A percentile compares a stretch with the other conserved stretches of the same genome.
Conservation (phyloP, 2,797 vertebrate species). For the Poeciliopsis turneri region DNA sequence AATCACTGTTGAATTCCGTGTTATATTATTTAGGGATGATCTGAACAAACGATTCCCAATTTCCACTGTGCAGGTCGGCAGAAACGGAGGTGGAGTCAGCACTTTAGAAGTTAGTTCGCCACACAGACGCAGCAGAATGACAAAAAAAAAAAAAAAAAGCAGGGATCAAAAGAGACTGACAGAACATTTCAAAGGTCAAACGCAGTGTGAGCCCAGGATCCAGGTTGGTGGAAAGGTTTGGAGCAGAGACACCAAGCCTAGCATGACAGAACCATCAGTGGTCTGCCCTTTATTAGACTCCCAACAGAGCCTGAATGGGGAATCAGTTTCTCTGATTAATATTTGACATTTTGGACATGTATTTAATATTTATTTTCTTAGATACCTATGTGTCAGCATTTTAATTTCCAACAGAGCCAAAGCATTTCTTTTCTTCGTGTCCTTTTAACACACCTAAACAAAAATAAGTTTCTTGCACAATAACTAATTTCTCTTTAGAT, state of each 20-base stretch:
- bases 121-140: background rate
- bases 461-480: background rate
- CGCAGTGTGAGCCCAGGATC: background rate
- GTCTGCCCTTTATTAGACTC: background rate
- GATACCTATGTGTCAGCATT: background rate
- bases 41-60: background rate
- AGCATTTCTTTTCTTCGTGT: background rate
- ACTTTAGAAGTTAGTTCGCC: background rate
- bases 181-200: slow-evolving; percentile 9
- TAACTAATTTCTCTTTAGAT: background rate
- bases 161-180: background rate
- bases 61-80: background rate
- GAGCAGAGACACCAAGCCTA: background rate
- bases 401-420: background rate
- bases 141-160: background rate
- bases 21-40: background rate
- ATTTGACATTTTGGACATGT: background rate
- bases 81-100: background rate
- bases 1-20: background rate
- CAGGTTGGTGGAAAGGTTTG: slow-evolving; percentile 11
- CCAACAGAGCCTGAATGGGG: background rate
- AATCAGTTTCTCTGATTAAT: background rate
- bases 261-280: background rate
- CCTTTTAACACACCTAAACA: background rate
- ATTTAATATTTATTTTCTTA: background rate